Conservation (phyloP, 2,113 vertebrate species). For the Chaetops frenatus region DNA sequence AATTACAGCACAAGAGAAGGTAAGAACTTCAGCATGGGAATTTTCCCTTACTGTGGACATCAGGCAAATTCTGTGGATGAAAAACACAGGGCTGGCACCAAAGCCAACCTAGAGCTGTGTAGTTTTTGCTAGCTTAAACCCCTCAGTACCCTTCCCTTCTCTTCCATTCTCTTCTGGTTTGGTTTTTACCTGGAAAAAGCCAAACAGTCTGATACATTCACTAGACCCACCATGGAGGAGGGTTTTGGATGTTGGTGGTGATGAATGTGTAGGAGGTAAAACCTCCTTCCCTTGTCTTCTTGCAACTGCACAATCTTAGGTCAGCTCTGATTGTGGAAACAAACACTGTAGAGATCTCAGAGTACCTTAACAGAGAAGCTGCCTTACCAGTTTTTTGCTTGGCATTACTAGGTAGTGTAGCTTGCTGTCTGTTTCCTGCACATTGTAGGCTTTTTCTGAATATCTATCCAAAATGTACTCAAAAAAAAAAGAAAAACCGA, state of each 20-base stretch:
- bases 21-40: not conserved
- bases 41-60: not conserved
- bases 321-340: not conserved
- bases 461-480: not conserved
- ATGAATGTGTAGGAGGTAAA: not conserved
- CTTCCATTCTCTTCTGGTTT: not conserved
- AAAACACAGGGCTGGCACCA: not conserved
- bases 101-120: not conserved
- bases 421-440: not conserved
- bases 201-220: not conserved
- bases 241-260: fast-evolving
- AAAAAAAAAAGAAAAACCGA: not conserved
- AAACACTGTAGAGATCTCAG: not conserved
- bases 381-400: not conserved
- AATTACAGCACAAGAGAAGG: not conserved
- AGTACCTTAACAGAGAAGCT: not conserved
- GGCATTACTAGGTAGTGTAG: not conserved
- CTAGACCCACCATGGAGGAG: not conserved
- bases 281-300: not conserved
- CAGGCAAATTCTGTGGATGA: not conserved
- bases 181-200: not conserved
- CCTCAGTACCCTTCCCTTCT: not conserved
- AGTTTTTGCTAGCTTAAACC: not conserved
- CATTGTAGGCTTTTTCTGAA: not conserved
- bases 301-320: not conserved